Conservation (phyloP, 2,888 invertebrate species). For the Pediacus dermestoides region DNA sequence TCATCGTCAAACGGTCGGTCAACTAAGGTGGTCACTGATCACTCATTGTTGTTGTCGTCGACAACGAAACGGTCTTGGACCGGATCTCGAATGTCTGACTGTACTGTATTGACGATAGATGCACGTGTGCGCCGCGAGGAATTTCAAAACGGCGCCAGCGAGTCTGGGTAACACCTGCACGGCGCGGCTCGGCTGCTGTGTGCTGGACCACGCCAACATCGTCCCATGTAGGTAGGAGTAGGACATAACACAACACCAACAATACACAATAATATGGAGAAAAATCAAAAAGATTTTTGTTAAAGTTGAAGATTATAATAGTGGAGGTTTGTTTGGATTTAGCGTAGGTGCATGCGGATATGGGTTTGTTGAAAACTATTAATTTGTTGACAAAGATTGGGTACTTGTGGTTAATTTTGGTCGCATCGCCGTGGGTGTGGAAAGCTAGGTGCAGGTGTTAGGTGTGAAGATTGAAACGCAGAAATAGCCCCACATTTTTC, state of each 20-base stretch:
- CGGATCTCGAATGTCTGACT: conserved; percentile 4
- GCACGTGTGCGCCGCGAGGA: conserved; percentile 54
- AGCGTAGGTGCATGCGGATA: no score
- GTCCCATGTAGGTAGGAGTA: conserved; percentile 39
- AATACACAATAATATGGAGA: conserved; percentile 8
- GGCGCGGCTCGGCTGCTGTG: conserved; percentile 25
- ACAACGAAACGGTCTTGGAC: neutral
- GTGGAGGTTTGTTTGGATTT: no score
- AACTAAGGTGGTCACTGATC: conserved; percentile 7
- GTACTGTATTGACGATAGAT: conserved; percentile 21
- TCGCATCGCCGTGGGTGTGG: no score
- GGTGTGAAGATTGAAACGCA: no score
- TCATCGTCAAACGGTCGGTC: conserved; percentile 5
- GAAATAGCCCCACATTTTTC: no score
- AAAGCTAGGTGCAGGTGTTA: no score
- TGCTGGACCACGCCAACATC: conserved; percentile 40
- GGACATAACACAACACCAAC: conserved; percentile 14
- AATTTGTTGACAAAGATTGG: no score
- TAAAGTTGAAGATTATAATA: no score
- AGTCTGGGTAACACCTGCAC: conserved; percentile 56
- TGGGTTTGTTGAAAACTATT: no score
- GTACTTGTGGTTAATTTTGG: no score
- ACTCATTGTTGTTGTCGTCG: neutral
- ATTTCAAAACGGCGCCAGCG: conserved; percentile 62
- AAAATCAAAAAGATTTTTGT: no score